Percentiles rank a stretch among this genome's conserved stretches.
Evolutionary conservation across 2,113 vertebrate species (phyloP).

Genomic region (Hippocampus guttulatus): DNA sequence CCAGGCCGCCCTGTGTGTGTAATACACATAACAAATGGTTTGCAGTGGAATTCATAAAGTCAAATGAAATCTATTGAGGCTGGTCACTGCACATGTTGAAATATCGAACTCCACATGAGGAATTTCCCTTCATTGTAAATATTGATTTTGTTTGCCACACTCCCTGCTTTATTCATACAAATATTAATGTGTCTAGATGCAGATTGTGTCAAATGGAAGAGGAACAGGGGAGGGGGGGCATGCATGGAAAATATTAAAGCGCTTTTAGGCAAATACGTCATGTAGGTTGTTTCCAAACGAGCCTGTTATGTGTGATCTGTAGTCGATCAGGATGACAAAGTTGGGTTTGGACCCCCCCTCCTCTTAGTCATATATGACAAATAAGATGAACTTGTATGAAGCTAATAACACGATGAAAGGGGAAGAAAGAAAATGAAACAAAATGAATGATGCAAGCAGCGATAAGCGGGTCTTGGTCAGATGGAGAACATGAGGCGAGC

Average conservation of each 20-base stretch:
- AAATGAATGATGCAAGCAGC: conserved; percentile 11
- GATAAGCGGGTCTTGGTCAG: no score
- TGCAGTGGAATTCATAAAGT: not conserved
- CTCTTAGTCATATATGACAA: conserved; percentile 64
- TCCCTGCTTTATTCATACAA: conserved; percentile 35
- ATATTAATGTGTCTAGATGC: conserved; percentile 46
- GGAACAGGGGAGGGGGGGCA: conserved; percentile 13
- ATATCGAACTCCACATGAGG: conserved; percentile 15
- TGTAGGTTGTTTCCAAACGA: conserved; percentile 47
- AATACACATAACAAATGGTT: no score
- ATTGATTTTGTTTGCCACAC: conserved; percentile 26
- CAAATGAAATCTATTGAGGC: not conserved
- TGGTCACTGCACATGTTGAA: not conserved
- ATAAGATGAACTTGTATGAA: conserved; percentile 56
- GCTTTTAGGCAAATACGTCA: conserved; percentile 52
- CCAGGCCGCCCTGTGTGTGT: no score
- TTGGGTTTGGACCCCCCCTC: conserved; percentile 30
- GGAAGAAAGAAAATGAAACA: conserved; percentile 1
- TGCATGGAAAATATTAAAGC: conserved; percentile 40
- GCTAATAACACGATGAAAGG: conserved; percentile 56
- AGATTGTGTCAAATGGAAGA: conserved; percentile 38
- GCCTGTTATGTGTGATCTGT: conserved; percentile 59
- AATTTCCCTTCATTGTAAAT: conserved; percentile 27
- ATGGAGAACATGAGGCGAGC: no score
- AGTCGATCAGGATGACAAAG: conserved; percentile 67